Conservation (phyloP, 2,888 invertebrate genomes). For the Iphiclides podalirius region DNA sequence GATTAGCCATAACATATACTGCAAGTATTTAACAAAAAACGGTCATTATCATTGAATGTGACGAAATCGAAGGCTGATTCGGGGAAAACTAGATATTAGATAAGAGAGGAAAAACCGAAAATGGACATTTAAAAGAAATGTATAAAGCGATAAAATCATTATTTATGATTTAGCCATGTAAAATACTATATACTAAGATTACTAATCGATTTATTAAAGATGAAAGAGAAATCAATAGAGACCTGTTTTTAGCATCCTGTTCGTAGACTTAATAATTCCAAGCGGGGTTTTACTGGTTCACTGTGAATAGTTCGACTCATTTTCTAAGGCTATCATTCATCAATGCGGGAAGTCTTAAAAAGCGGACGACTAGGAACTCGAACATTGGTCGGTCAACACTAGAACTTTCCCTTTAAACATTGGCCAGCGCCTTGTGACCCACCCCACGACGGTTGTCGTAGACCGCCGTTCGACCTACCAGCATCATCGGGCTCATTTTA, state of each 20-base stretch:
- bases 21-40: too few species aligned
- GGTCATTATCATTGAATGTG: too few species aligned
- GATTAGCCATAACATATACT: too few species aligned
- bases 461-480: background rate
- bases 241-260: background rate
- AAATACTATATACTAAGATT: too few species aligned
- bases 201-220: background rate
- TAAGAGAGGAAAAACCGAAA: too few species aligned
- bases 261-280: background rate
- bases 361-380: slow-evolving; percentile 19
- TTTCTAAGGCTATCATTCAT: slow-evolving; percentile 20
- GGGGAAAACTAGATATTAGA: too few species aligned
- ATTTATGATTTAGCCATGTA: too few species aligned
- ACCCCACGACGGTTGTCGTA: background rate
- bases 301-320: slow-evolving; percentile 1
- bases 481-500: background rate
- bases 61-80: too few species aligned
- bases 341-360: slow-evolving; percentile 20
- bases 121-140: background rate
- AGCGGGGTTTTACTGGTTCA: background rate
- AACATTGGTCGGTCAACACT: slow-evolving; percentile 4
- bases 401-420: slow-evolving; percentile 21
- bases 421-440: slow-evolving; percentile 10
- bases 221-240: background rate
- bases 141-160: background rate